Evolutionary conservation across 2,888 invertebrate species (phyloP).

Genomic region (Rotaria macrura): DNA sequence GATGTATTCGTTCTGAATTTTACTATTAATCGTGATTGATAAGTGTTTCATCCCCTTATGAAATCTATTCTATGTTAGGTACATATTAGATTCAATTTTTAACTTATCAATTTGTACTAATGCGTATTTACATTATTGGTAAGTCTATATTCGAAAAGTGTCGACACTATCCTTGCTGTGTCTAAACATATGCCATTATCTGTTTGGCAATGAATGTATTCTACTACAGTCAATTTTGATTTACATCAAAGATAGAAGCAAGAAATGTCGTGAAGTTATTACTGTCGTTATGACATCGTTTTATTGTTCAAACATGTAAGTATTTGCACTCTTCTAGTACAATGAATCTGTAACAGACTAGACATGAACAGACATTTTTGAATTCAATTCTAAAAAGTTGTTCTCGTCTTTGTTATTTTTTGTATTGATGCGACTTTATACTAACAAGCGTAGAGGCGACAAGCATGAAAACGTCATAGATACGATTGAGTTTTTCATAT

Average conservation of each 20-base stretch:
- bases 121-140: too few species aligned
- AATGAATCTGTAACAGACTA: background rate
- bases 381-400: background rate
- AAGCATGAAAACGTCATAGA: background rate
- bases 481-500: background rate
- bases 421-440: background rate
- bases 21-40: too few species aligned
- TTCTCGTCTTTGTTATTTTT: background rate
- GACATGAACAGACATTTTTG: background rate
- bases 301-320: background rate
- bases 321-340: background rate
- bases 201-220: background rate
- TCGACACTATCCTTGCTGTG: background rate
- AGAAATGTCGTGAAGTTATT: background rate
- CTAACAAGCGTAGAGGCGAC: background rate
- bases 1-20: too few species aligned
- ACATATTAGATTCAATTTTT: too few species aligned
- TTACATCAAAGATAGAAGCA: background rate
- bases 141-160: background rate
- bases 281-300: background rate
- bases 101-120: too few species aligned
- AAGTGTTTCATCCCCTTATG: too few species aligned
- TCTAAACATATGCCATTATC: background rate
- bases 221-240: background rate
- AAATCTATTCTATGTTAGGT: too few species aligned